Conservation (phyloP, 2,797 vertebrate species). For the Threskiornis aethiopicus region DNA sequence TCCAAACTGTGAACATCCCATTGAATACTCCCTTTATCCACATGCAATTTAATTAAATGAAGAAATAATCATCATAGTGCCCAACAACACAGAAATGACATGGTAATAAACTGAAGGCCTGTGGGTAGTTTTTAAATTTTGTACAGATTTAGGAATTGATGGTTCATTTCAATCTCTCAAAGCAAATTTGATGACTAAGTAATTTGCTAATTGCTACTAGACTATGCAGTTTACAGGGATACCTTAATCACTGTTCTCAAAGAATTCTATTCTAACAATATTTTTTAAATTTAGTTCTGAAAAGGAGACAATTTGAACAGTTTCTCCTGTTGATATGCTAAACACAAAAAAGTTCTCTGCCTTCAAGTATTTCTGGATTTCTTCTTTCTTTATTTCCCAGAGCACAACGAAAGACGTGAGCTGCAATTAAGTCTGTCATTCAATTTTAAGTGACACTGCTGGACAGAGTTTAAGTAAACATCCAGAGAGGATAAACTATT, state of each 20-base stretch:
- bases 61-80: not conserved
- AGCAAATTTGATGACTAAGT: not conserved
- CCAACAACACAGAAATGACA: not conserved
- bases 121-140: not conserved
- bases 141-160: not conserved
- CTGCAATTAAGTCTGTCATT: not conserved
- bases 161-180: not conserved
- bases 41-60: slow-evolving; percentile 26
- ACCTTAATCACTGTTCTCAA: not conserved
- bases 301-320: not conserved
- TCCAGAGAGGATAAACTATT: not conserved
- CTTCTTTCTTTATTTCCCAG: not conserved
- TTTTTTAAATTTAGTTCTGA: not conserved
- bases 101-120: not conserved
- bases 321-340: not conserved
- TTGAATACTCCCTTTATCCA: not conserved
- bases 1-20: not conserved
- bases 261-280: not conserved
- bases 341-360: not conserved
- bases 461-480: not conserved
- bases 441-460: not conserved
- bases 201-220: slow-evolving; percentile 22
- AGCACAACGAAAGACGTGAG: not conserved
- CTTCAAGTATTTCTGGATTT: not conserved
- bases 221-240: not conserved